A percentile compares a stretch with the other conserved stretches of the same genome.
phyloP scores from a whole-genome alignment of 2,888 invertebrate genomes.

The Drosophila robusta region DNA sequence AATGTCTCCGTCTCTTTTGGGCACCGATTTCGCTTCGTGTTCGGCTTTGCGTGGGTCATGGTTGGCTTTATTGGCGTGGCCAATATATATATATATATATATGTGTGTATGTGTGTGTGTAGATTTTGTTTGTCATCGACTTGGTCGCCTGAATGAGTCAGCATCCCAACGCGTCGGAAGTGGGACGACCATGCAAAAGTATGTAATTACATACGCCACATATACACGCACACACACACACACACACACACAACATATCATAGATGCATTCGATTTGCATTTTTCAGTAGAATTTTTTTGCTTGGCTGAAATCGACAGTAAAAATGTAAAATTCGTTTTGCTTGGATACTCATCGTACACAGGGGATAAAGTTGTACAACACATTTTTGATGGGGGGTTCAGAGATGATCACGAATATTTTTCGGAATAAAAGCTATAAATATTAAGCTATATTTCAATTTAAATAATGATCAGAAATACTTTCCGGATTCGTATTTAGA shows the following conservation, averaged over 20 bases:
- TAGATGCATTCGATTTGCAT: constrained; percentile 53
- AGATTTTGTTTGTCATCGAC: constrained; percentile 64
- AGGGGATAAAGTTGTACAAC: background rate
- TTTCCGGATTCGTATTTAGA: too few relatives aligned
- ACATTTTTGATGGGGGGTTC: background rate
- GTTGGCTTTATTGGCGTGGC: constrained; percentile 46
- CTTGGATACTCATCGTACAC: constrained; percentile 22
- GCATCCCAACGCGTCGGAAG: constrained; percentile 68
- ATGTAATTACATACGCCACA: constrained; percentile 47
- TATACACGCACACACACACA: constrained; percentile 11
- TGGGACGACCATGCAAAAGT: constrained; percentile 56
- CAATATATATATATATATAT: too few relatives aligned
- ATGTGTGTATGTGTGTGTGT: constrained; percentile 23
- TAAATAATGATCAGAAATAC: too few relatives aligned
- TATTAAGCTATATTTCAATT: too few relatives aligned
- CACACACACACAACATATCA: constrained; percentile 4
- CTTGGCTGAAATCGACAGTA: constrained; percentile 30
- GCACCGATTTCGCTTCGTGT: constrained; percentile 26
- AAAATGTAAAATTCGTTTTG: constrained; percentile 22
- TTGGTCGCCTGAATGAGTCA: constrained; percentile 60
- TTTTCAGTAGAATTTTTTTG: constrained; percentile 46
- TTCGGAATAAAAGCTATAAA: background rate
- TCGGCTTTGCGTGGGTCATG: constrained; percentile 71
- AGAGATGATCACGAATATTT: background rate
- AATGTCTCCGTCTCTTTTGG: constrained; percentile 9